Evolutionary conservation across 2,113 vertebrate species (phyloP).

Genomic region (Pseudonaja textilis): DNA sequence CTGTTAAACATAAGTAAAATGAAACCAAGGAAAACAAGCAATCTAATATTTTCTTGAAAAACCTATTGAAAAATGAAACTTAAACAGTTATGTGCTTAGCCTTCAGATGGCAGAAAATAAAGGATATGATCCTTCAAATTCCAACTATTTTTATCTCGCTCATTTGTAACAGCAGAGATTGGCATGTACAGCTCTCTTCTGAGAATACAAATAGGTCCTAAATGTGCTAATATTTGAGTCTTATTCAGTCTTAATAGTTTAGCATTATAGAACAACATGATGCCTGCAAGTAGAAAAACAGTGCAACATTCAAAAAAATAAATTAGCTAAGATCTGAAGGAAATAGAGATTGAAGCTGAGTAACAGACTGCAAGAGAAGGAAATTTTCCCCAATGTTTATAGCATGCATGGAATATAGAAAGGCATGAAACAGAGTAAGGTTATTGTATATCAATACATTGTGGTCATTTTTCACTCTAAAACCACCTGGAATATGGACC

Average conservation of each 20-base stretch:
- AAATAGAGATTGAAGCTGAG: not conserved
- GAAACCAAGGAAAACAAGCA: not conserved
- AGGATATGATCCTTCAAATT: not conserved
- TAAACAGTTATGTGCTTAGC: not conserved
- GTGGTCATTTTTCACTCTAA: not conserved
- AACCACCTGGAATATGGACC: not conserved
- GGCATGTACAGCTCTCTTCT: not conserved
- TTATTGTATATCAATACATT: not conserved
- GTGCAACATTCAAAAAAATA: not conserved
- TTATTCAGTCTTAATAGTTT: not conserved
- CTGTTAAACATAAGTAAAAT: not conserved
- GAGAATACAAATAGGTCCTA: not conserved
- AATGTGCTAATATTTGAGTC: not conserved
- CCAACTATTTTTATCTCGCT: not conserved
- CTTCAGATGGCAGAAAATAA: not conserved
- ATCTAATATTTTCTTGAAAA: not conserved
- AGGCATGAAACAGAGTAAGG: not conserved
- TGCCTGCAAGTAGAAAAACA: not conserved
- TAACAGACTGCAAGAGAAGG: not conserved
- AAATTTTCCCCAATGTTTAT: not conserved
- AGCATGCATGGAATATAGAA: not conserved
- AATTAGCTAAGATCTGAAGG: not conserved
- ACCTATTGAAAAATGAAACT: not conserved
- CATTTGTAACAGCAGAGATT: not conserved
- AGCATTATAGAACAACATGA: not conserved